phyloP scores from a whole-genome alignment of 2,888 invertebrate species.

The Eupithecia insigniata region DNA sequence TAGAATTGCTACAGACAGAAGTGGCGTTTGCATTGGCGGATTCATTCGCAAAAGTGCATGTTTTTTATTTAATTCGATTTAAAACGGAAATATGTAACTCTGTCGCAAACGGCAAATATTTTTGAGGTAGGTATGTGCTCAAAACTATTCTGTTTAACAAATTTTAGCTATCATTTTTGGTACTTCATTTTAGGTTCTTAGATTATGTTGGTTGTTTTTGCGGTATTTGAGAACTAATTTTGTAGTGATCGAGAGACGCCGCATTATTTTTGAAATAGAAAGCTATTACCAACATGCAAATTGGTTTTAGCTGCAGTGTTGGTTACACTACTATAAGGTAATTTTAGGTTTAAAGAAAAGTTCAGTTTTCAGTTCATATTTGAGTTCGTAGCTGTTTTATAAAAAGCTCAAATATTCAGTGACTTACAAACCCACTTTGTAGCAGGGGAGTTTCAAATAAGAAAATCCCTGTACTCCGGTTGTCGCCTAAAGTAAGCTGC shows the following conservation, averaged over 20 bases:
- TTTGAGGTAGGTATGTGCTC: background rate
- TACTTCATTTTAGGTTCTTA: background rate
- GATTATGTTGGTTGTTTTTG: background rate
- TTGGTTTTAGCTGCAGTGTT: slow-evolving; percentile 33
- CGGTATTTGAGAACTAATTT: background rate
- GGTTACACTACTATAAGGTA: background rate
- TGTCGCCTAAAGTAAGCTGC: slow-evolving; percentile 66
- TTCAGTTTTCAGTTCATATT: background rate
- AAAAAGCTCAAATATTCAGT: slow-evolving; percentile 7
- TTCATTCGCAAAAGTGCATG: background rate
- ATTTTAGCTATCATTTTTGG: background rate
- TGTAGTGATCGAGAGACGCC: slow-evolving; percentile 24
- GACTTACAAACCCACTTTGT: slow-evolving; percentile 29
- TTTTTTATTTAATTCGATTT: background rate
- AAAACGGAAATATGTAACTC: background rate
- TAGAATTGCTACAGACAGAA: background rate
- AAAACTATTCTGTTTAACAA: too few species aligned
- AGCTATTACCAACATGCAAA: slow-evolving; percentile 40
- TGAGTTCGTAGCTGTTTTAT: background rate
- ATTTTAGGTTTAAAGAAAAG: background rate
- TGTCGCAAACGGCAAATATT: background rate
- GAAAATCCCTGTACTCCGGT: slow-evolving; percentile 59
- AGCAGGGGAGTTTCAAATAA: slow-evolving; percentile 51
- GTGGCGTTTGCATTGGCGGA: background rate
- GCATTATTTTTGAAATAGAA: slow-evolving; percentile 36